phyloP scores from a whole-genome alignment of 2,797 vertebrate genomes.

The Ataeniobius toweri region DNA sequence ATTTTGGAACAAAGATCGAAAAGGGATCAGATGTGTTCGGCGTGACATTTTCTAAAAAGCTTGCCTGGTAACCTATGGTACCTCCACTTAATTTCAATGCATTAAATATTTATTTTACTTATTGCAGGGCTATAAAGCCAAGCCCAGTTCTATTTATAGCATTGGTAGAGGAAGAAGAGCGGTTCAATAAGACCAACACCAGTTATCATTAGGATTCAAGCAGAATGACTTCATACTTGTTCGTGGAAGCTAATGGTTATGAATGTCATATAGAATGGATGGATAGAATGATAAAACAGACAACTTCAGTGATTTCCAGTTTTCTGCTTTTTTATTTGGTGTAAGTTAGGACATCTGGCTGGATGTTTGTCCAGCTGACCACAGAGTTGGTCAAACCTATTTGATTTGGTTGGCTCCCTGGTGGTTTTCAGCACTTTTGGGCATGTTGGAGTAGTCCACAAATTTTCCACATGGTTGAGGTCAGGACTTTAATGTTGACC shows the following conservation, averaged over 20 bases:
- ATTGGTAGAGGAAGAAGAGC: not conserved
- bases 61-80: not conserved
- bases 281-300: not conserved
- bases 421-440: too few relatives aligned
- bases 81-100: not conserved
- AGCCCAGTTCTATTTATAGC: not conserved
- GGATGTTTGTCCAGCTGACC: not conserved
- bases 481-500: not conserved
- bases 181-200: not conserved
- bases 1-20: not conserved
- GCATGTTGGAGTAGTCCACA: not conserved
- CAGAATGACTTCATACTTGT: not conserved
- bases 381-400: not conserved
- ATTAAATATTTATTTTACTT: not conserved
- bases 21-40: not conserved
- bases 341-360: not conserved
- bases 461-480: not conserved
- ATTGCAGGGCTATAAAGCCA: not conserved
- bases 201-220: not conserved
- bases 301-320: not conserved
- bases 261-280: not conserved
- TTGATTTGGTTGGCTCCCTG: not conserved
- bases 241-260: not conserved
- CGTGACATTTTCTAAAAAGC: not conserved
- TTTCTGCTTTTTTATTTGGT: not conserved